Conservation (phyloP, 1,140 invertebrate genomes). For the Coelopa frigida region DNA sequence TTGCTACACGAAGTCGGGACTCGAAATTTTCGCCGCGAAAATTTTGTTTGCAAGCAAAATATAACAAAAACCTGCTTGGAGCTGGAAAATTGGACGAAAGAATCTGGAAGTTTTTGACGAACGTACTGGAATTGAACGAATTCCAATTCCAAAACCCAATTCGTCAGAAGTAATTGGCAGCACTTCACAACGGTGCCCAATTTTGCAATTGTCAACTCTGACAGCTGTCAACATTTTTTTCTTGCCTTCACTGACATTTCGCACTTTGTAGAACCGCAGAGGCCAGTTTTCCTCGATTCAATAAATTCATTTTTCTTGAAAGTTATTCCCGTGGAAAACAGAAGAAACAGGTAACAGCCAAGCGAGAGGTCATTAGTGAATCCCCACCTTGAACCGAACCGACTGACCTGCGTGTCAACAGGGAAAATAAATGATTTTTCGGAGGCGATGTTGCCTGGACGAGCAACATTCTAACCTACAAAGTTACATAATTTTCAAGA, state of each 20-base stretch:
- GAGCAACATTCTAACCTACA: slow-evolving; percentile 32
- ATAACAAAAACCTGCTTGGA: too few relatives aligned
- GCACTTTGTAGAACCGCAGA: slow-evolving; percentile 10
- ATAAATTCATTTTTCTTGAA: slow-evolving; percentile 5
- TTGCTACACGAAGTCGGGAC: too few relatives aligned
- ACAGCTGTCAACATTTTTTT: slow-evolving; percentile 7
- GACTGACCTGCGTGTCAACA: too few relatives aligned
- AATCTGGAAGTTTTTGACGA: too few relatives aligned
- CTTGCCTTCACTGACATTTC: slow-evolving; percentile 9
- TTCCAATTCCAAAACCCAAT: too few relatives aligned
- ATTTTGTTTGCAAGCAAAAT: too few relatives aligned
- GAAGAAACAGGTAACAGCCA: slow-evolving; percentile 3
- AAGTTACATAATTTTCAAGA: slow-evolving; percentile 41
- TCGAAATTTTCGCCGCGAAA: too few relatives aligned
- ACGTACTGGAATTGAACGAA: too few relatives aligned
- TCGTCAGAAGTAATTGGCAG: too few relatives aligned
- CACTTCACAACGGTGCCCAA: neutral
- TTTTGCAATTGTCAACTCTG: slow-evolving; percentile 10
- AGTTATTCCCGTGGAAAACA: neutral
- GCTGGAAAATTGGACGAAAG: too few relatives aligned
- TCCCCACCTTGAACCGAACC: neutral
- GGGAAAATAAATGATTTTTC: neutral
- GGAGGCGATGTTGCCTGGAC: neutral
- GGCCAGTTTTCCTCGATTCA: slow-evolving; percentile 2
- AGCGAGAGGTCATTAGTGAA: neutral